Percentiles rank a stretch among this genome's conserved stretches.
Evolutionary conservation across 2,888 invertebrate genomes (phyloP).

Genomic region (Plebejus argus): DNA sequence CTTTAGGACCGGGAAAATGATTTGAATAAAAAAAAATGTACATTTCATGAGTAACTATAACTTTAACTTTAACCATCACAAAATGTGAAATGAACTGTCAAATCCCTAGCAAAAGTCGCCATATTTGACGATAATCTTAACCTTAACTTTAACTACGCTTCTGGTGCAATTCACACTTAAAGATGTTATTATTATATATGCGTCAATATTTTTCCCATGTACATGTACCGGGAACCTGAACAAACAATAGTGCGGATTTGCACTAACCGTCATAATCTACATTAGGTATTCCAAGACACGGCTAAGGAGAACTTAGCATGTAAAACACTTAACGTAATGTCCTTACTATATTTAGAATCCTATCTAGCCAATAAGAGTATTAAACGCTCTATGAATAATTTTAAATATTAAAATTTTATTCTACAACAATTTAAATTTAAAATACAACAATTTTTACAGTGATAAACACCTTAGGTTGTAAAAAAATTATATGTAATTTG

Average conservation of each 20-base stretch:
- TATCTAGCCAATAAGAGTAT: not conserved
- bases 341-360: not conserved
- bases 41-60: no score
- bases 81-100: no score
- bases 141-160: no score
- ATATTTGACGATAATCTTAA: no score
- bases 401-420: not conserved
- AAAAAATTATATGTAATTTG: no score
- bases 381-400: not conserved
- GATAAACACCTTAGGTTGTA: not conserved
- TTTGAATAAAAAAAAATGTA: no score
- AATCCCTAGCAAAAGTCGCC: no score
- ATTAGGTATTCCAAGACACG: conserved; percentile 21
- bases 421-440: no score
- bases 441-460: no score
- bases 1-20: no score
- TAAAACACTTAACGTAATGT: not conserved
- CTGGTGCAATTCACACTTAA: no score
- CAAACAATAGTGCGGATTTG: conserved; percentile 9
- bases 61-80: no score
- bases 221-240: not conserved
- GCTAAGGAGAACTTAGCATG: not conserved
- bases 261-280: conserved; percentile 18
- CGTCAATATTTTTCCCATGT: not conserved
- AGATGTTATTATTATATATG: not conserved